Evolutionary conservation across 2,113 vertebrate species (phyloP).

Genomic region (Glaucidium brasilianum): DNA sequence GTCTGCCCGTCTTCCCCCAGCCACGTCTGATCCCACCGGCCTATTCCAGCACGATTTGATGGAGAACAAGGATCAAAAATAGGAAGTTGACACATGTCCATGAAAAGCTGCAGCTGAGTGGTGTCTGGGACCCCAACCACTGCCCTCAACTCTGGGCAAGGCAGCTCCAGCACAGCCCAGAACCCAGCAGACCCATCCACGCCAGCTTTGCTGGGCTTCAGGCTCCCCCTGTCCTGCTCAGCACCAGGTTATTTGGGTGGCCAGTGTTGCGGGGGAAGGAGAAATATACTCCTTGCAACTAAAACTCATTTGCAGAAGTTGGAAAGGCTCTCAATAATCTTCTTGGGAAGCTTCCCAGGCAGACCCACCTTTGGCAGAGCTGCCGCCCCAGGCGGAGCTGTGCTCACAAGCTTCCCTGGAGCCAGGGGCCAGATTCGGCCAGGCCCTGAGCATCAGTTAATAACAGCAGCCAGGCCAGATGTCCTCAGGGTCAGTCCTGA

Average conservation of each 20-base stretch:
- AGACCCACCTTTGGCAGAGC: background rate
- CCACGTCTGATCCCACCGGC: background rate
- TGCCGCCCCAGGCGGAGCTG: fast-evolving
- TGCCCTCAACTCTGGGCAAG: background rate
- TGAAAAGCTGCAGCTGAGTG: background rate
- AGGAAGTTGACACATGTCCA: background rate
- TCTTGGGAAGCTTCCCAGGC: background rate
- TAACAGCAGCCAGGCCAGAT: background rate
- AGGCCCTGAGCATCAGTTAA: background rate
- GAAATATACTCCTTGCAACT: background rate
- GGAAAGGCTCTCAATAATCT: background rate
- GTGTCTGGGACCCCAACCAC: fast-evolving
- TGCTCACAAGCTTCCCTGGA: background rate
- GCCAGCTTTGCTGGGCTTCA: background rate
- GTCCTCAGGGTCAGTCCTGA: background rate
- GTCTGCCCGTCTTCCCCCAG: background rate
- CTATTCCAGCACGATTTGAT: fast-evolving
- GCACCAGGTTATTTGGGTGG: background rate
- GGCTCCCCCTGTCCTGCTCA: background rate
- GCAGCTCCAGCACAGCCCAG: background rate
- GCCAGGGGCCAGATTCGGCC: background rate
- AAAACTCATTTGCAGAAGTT: background rate
- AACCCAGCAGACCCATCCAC: background rate
- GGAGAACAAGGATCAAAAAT: background rate
- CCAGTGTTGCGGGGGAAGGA: fast-evolving